These are phyloP conservation scores for Platycheirus rosarum DNA, from an alignment of 2,888 invertebrate genomes.

Conservation along the genomic window DNA sequence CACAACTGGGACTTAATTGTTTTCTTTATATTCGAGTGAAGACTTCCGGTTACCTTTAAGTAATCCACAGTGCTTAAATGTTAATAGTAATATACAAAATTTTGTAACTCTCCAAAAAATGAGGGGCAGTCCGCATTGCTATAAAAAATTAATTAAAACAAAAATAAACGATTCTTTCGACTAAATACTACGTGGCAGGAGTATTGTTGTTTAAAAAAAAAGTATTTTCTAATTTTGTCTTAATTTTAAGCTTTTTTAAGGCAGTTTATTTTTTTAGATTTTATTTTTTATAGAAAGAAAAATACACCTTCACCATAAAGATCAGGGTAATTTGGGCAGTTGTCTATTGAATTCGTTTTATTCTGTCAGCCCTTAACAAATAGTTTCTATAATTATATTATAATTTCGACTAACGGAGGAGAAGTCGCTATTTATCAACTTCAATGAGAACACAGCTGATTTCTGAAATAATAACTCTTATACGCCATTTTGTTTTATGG, in stretches of 20 bases:
- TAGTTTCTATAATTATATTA: constrained; percentile 50
- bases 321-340: constrained; percentile 51
- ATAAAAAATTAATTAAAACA: constrained; percentile 39
- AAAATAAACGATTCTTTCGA: constrained; percentile 40
- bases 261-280: constrained; percentile 54
- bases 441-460: constrained; percentile 19
- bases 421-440: constrained; percentile 75
- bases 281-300: constrained; percentile 47
- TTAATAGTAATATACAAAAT: constrained; percentile 71
- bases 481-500: constrained; percentile 37
- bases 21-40: constrained; percentile 74
- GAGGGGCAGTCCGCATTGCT: constrained; percentile 33
- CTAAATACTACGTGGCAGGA: constrained; percentile 74
- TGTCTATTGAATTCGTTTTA: constrained; percentile 36
- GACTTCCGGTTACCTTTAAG: constrained; percentile 75
- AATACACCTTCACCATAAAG: constrained; percentile 64
- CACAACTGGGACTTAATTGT: constrained; percentile 30
- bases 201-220: constrained; percentile 58
- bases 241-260: constrained; percentile 31
- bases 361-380: constrained; percentile 35
- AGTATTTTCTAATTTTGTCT: constrained; percentile 35
- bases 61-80: constrained; percentile 76
- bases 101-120: constrained; percentile 47
- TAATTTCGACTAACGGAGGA: constrained; percentile 78
- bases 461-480: not conserved